Conservation (phyloP, 2,797 vertebrate species). For the Pteropus rufus region DNA sequence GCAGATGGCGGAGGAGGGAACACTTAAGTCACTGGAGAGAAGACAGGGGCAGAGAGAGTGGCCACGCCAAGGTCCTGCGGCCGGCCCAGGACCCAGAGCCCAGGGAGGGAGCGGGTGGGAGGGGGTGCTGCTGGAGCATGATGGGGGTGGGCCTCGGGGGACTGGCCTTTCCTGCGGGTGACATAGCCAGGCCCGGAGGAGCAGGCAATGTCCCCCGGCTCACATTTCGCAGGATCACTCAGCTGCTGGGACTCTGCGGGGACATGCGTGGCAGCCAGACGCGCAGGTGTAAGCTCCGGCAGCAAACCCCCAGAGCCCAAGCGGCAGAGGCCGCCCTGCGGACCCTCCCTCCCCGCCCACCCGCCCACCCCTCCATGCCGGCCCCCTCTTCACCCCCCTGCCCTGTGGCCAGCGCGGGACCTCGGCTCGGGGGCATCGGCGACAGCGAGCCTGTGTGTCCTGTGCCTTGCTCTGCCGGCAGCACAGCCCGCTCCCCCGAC, state of each 20-base stretch:
- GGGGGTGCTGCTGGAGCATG: fast-evolving
- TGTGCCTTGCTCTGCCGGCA: fast-evolving
- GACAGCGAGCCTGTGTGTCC: too few species aligned
- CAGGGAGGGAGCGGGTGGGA: too few species aligned
- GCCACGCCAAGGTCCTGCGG: background rate
- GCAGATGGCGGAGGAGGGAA: fast-evolving
- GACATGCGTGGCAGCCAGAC: too few species aligned
- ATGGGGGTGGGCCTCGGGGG: fast-evolving
- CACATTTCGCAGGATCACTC: background rate
- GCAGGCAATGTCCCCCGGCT: too few species aligned
- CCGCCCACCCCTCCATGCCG: too few species aligned
- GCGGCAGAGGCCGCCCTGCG: fast-evolving
- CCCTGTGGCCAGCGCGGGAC: too few species aligned
- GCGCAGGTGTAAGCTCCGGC: fast-evolving
- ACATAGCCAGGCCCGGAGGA: too few species aligned
- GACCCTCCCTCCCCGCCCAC: background rate
- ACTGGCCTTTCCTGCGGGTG: too few species aligned
- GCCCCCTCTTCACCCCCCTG: background rate
- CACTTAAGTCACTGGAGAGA: fast-evolving
- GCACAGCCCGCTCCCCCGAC: fast-evolving
- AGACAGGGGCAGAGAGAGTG: fast-evolving
- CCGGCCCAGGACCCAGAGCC: too few species aligned
- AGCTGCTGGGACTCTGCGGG: fast-evolving
- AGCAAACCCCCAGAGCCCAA: background rate
- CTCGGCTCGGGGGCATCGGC: too few species aligned